A percentile compares a stretch with the other conserved stretches of the same genome.
Evolutionary conservation across 2,888 invertebrate species (phyloP).

Genomic region (Dilophus febrilis): DNA sequence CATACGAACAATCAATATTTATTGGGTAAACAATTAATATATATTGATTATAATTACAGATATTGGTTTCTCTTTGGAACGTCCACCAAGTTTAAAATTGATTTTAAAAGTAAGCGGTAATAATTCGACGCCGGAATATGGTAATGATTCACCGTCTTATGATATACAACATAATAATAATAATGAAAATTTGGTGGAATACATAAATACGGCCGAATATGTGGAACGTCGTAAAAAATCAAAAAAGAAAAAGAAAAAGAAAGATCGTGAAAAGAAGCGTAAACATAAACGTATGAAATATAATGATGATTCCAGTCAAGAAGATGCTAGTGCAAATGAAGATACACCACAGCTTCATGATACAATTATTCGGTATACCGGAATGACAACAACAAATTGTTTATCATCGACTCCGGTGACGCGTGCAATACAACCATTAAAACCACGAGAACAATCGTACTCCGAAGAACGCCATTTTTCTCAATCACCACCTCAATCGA

Average conservation of each 20-base stretch:
- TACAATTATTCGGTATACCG: constrained; percentile 25
- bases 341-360: constrained; percentile 31
- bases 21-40: not conserved
- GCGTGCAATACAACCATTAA: constrained; percentile 25
- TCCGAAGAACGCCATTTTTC: too few relatives aligned
- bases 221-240: constrained; percentile 50
- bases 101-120: constrained; percentile 52
- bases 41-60: constrained; percentile 12
- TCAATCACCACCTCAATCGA: not conserved
- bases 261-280: constrained; percentile 55
- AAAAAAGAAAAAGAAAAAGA: constrained; percentile 59
- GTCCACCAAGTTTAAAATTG: constrained; percentile 44
- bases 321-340: constrained; percentile 39
- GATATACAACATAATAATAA: constrained; percentile 4
- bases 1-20: not conserved
- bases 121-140: constrained; percentile 48
- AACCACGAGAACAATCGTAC: constrained; percentile 5
- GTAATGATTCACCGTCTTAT: constrained; percentile 28
- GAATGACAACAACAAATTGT: constrained; percentile 24
- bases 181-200: too few relatives aligned
- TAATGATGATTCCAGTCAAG: constrained; percentile 40
- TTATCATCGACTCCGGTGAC: constrained; percentile 26
- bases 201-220: constrained; percentile 14
- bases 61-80: constrained; percentile 18
- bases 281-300: constrained; percentile 37